These are phyloP conservation scores for Diuraphis noxia DNA, from an alignment of 1,140 invertebrate genomes.

Conservation along the genomic window DNA sequence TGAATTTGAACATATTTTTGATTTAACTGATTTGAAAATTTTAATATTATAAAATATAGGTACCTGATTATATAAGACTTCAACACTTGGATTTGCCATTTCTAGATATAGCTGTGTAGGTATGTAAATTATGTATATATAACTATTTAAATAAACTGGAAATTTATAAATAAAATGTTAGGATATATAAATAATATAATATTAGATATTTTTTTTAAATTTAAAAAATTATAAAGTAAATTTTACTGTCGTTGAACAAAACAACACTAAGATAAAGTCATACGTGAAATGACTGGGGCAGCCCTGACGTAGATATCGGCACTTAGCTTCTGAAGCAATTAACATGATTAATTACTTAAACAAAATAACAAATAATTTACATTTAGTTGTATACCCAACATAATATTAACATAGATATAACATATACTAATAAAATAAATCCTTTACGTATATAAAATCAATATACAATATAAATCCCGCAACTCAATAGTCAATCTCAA, in stretches of 20 bases:
- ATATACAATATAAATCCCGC: no score
- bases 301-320: no score
- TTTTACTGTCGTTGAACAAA: neutral
- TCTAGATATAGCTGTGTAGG: neutral
- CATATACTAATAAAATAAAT: no score
- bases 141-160: neutral
- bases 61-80: conserved; percentile 33
- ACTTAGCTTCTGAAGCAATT: no score
- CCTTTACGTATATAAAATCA: no score
- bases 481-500: no score
- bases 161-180: neutral
- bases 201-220: neutral
- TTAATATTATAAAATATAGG: neutral
- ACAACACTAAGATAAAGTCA: neutral
- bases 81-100: conserved; percentile 34
- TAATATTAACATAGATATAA: no score
- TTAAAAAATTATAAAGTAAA: neutral
- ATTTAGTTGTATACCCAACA: neutral
- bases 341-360: no score
- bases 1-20: neutral
- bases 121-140: neutral
- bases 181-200: neutral
- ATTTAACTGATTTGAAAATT: neutral
- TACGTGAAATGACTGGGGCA: neutral
- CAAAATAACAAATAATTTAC: neutral